Base-by-base conservation (phyloP, 2,888 invertebrate species). In the Crepidodera aurea region DNA sequence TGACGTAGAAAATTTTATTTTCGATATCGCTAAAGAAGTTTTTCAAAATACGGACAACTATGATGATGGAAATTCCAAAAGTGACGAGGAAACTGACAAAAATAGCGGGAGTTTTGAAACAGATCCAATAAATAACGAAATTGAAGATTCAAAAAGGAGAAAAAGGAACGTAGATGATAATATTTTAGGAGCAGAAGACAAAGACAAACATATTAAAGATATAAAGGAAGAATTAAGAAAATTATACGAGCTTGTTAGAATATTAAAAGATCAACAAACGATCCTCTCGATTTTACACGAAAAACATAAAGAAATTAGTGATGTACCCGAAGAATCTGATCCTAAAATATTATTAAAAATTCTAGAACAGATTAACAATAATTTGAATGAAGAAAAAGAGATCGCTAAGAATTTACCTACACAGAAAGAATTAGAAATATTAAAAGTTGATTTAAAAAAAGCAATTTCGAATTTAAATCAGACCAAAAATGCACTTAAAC, bases 401-500 rank as follows among this genome's bases (percentile, higher is more conserved):
- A 7, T 29, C 2, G 7, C 2, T 2, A 12, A 37, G 13, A 7
- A 37, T 37, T 1, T 13, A 15, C 3, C 37, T 37, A 29, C 1
- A 7, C 7, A 16, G 1, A 25, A 27, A 40, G 27, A 16, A 3
- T 16, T 53, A 5, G 29, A 53, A 27, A 18, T 27, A 15, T 5
- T 53, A 2, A 16, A 53, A 40, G n/a, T 4, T 0, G 53, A 40
- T 7, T 27, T 53, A 1, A 39, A 40, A 40, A 27, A 53, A 16
- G 27, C 53, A 16, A 15, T 53, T 32, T 32, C 7, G 16, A 60
- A 56, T 16, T 58, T 75, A 16, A 75, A 73, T 44, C 48, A 71
- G 66, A 73, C 72, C 1, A 68, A 53, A 48, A 56, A 64, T 19
- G 39, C 67, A 1, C 34, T 74, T 8, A 57, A 57, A 2, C 34